Evolutionary conservation across 2,113 vertebrate genomes (phyloP).

Genomic region (Henicopernis longicauda): DNA sequence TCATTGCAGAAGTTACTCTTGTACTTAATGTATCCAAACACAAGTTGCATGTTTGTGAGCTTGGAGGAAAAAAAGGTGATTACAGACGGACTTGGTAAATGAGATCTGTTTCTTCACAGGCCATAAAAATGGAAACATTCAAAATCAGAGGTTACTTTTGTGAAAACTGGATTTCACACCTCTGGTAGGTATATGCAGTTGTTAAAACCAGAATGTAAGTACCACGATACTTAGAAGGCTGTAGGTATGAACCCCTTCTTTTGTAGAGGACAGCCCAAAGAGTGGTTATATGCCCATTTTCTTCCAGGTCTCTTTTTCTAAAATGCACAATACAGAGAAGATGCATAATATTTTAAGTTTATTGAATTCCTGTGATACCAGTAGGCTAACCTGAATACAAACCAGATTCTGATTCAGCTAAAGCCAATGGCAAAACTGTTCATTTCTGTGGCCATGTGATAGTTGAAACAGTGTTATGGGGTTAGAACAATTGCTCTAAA

Average conservation of each 20-base stretch:
- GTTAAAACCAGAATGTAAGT: not conserved
- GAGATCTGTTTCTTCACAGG: not conserved
- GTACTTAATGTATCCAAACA: not conserved
- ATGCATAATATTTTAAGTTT: rapidly evolving
- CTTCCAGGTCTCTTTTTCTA: not conserved
- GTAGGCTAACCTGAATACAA: not conserved
- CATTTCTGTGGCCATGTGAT: not conserved
- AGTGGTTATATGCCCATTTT: not conserved
- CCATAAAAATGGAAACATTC: not conserved
- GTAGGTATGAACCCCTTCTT: not conserved
- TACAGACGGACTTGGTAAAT: not conserved
- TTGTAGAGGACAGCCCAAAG: not conserved
- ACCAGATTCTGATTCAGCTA: not conserved
- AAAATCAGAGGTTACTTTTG: not conserved
- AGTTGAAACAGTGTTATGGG: not conserved
- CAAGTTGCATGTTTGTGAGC: not conserved
- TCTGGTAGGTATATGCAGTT: not conserved
- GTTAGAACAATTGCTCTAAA: not conserved
- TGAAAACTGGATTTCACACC: not conserved
- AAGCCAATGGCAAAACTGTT: not conserved
- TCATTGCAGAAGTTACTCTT: not conserved
- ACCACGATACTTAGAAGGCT: not conserved
- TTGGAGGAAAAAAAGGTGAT: not conserved
- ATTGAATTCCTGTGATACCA: not conserved
- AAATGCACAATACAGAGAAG: not conserved